Percentiles rank a stretch among this genome's conserved stretches.
Evolutionary conservation across 2,113 vertebrate species (phyloP).

Genomic region (Spilogale gracilis): DNA sequence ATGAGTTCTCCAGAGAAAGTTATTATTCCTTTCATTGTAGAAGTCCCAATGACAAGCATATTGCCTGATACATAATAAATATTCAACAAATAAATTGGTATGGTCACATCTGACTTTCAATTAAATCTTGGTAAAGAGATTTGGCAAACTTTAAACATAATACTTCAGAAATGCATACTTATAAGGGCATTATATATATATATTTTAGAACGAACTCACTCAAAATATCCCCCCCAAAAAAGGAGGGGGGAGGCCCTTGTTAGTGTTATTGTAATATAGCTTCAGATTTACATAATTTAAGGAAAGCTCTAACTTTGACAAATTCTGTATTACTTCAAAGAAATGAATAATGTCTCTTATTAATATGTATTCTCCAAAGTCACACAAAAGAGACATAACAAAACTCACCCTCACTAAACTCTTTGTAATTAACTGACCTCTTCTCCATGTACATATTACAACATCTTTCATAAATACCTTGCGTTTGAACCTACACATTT

Average conservation of each 20-base stretch:
- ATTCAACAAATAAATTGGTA: not conserved
- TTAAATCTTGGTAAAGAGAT: not conserved
- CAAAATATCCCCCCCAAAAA: not conserved
- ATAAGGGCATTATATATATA: not conserved
- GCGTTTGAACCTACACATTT: not conserved
- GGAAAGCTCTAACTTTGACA: not conserved
- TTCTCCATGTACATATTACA: not conserved
- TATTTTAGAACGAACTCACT: not conserved
- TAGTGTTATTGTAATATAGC: not conserved
- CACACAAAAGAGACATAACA: not conserved
- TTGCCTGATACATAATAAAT: not conserved
- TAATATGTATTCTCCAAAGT: not conserved
- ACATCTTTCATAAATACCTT: not conserved
- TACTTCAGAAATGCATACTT: slow-evolving; percentile 6
- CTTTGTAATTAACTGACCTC: slow-evolving; percentile 48
- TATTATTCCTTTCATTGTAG: not conserved
- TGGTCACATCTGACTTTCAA: not conserved
- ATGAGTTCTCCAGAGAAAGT: not conserved
- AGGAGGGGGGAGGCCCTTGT: not conserved
- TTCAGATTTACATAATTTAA: slow-evolving; percentile 24
- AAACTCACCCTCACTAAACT: not conserved
- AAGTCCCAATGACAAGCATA: not conserved
- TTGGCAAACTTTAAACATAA: not conserved
- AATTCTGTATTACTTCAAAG: not conserved
- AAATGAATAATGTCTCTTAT: not conserved